Evolutionary conservation across 2,113 vertebrate genomes (phyloP).

Genomic region (Lophura nycthemera): DNA sequence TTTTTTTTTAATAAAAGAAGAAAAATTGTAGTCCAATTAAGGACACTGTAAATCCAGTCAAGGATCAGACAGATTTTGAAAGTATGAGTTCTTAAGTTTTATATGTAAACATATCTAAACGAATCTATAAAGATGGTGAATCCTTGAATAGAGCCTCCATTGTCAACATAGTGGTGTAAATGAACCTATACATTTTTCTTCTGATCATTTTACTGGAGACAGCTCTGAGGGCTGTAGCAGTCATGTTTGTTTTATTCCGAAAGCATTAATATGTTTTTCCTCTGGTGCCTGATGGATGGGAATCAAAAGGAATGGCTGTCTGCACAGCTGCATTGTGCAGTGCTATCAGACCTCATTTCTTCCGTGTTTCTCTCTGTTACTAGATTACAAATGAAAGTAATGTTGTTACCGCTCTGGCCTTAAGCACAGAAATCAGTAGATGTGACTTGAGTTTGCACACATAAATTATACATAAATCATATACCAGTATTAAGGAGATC

Average conservation of each 20-base stretch:
- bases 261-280: background rate
- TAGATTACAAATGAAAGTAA: background rate
- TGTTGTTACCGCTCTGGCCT: background rate
- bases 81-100: background rate
- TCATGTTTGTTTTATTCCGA: background rate
- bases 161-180: background rate
- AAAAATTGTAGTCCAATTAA: background rate
- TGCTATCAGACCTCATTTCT: background rate
- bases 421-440: background rate
- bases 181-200: rapidly evolving
- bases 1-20: background rate
- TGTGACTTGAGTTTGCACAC: background rate
- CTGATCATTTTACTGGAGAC: background rate
- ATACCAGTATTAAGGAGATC: background rate
- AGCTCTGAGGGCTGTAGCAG: background rate
- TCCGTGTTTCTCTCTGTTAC: background rate
- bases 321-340: background rate
- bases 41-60: background rate
- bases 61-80: background rate
- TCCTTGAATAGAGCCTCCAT: background rate
- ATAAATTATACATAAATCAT: slow-evolving; percentile 38
- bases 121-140: background rate
- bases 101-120: too few relatives aligned
- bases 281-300: background rate
- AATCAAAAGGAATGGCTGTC: background rate